A percentile compares a stretch with the other conserved stretches of the same genome.
These are phyloP conservation scores for Leucopsar rothschildi DNA, from an alignment of 2,113 vertebrate genomes.

Conservation along the genomic window DNA sequence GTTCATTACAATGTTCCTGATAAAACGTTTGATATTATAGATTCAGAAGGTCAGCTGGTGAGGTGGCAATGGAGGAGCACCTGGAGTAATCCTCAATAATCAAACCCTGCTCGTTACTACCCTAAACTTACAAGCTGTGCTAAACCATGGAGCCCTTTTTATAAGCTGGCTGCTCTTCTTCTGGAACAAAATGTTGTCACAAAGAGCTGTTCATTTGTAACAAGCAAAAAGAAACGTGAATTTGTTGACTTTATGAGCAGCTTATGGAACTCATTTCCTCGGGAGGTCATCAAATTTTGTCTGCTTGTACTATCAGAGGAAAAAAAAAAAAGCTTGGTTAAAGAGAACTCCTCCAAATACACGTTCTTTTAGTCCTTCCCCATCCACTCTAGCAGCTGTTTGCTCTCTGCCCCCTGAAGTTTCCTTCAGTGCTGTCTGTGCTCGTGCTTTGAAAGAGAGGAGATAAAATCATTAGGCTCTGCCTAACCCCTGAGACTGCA, in stretches of 20 bases:
- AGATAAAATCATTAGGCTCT: background rate
- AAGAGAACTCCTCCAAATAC: background rate
- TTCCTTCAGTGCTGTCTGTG: background rate
- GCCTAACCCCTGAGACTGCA: background rate
- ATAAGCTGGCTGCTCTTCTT: background rate
- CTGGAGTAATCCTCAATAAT: background rate
- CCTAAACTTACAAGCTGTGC: background rate
- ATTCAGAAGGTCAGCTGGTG: background rate
- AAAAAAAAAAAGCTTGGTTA: background rate
- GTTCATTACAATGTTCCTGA: background rate
- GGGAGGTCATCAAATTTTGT: background rate
- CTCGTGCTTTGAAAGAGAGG: background rate
- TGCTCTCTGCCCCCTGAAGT: background rate
- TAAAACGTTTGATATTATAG: background rate
- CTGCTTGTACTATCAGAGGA: background rate
- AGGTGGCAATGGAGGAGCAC: background rate
- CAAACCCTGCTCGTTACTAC: background rate
- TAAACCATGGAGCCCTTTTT: background rate
- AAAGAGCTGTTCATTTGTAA: background rate
- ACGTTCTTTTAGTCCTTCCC: background rate
- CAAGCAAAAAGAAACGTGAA: background rate
- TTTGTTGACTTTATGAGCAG: background rate
- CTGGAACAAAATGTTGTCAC: background rate
- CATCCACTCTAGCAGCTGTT: background rate
- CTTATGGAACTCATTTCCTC: background rate